phyloP scores from a whole-genome alignment of 2,888 invertebrate species.

The Hololepta plana region DNA sequence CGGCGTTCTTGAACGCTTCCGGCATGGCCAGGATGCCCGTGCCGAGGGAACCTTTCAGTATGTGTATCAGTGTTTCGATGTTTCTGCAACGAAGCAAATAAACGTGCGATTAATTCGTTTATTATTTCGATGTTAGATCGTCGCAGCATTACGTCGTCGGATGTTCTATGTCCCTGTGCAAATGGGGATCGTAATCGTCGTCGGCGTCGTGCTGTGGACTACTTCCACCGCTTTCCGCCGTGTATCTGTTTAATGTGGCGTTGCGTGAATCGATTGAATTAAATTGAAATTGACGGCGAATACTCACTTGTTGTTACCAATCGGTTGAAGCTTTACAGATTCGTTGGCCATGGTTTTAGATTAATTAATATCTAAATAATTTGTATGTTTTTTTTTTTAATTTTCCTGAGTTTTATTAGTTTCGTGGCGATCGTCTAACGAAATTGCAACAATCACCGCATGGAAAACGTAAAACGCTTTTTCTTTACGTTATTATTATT shows the following conservation, averaged over 20 bases:
- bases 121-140: slow-evolving; percentile 4
- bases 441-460: no score
- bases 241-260: slow-evolving; percentile 6
- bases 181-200: slow-evolving; percentile 46
- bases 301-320: slow-evolving; percentile 13
- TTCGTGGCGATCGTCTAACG: no score
- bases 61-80: slow-evolving; percentile 63
- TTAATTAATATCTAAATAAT: no score
- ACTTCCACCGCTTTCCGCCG: slow-evolving; percentile 10
- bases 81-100: slow-evolving; percentile 36
- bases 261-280: not conserved
- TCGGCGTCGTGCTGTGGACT: slow-evolving; percentile 11
- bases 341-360: slow-evolving; percentile 12
- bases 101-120: no score
- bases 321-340: slow-evolving; percentile 11
- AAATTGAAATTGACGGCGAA: not conserved
- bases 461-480: no score
- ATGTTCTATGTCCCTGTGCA: slow-evolving; percentile 42
- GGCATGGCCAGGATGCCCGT: slow-evolving; percentile 93
- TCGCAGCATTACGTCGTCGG: slow-evolving; percentile 48
- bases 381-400: no score
- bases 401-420: no score
- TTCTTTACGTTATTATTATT: no score
- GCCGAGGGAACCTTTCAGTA: slow-evolving; percentile 81
- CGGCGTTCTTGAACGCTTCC: slow-evolving; percentile 73